These are phyloP conservation scores for Poliocrania exsul DNA, from an alignment of 2,797 vertebrate genomes.

Conservation along the genomic window DNA sequence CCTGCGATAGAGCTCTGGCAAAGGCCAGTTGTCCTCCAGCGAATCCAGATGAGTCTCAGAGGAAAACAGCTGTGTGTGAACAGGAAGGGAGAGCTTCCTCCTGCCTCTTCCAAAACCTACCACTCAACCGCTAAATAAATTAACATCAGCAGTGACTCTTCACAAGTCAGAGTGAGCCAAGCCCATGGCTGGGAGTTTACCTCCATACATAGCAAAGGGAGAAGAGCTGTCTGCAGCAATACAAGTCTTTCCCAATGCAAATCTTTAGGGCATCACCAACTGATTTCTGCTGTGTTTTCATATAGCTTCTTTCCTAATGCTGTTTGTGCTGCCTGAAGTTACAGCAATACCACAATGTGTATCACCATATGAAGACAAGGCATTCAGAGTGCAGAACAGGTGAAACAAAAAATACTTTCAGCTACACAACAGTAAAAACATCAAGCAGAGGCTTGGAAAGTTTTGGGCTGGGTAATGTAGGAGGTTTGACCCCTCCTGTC, in stretches of 20 bases:
- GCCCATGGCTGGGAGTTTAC: constrained; percentile 39
- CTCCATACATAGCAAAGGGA: background rate
- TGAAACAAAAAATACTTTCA: constrained; percentile 1
- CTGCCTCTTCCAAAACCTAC: constrained; percentile 61
- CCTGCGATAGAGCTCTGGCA: constrained; percentile 58
- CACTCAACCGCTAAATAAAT: constrained; percentile 66
- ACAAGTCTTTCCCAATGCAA: background rate
- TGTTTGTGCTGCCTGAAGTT: background rate
- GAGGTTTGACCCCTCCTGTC: background rate
- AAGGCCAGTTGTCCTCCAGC: constrained; percentile 58
- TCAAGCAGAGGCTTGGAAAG: background rate
- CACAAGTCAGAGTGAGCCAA: constrained; percentile 41
- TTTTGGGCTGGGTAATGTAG: background rate
- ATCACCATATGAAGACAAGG: background rate
- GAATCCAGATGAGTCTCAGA: constrained; percentile 59
- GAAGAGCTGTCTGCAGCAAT: background rate
- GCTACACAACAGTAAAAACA: background rate
- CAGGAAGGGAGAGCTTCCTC: constrained; percentile 66
- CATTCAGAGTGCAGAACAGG: background rate
- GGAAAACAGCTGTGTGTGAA: constrained; percentile 74
- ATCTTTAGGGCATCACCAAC: background rate
- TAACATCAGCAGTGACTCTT: constrained; percentile 50
- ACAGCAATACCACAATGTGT: rapidly evolving
- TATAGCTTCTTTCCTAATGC: background rate
- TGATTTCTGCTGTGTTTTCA: background rate